Base-by-base conservation (phyloP, 2,888 invertebrate genomes). In the Hirudinaria manillensis region DNA sequence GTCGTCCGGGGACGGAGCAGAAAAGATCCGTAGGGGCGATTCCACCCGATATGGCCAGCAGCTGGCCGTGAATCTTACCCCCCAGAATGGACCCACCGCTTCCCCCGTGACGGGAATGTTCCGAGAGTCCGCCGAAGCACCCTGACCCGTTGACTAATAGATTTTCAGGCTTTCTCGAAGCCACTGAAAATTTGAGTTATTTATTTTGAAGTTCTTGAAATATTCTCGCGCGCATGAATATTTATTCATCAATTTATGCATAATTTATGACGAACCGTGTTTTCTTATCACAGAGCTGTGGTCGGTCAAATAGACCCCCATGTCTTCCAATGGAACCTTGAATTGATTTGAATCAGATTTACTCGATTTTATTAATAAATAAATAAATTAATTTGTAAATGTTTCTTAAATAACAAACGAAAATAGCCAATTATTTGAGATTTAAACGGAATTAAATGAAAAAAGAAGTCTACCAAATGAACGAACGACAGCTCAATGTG, bases 1-100 rank as follows among this genome's bases (percentile, higher is more conserved):
- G 90, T 76, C 95, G 90, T 56, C 99, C 99, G 56, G 99, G 98
- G 75, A 98, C 98, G 73, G 84, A 84, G 88, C 97, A 98, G 89
- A 98, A 99, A 80, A 98, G 94, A 87, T 98, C 97, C 84, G 92
- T 92, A 32, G 95, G 94, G 34, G 87, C 65, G 29, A 76, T 73
- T 19, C 76, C 85, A 79, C 86, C 86, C 56, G 84, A 81, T 36
- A 85, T 85, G 24, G 73, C 72, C 29, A 76, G 45, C 21, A 94
- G 87, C 97, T 97, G 85, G 92, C 92, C 34, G 95, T 94, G 38
- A 86, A 72, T 72, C 27, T 76, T 34, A 29, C 85, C 79, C 86
- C 86, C 70, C 84, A 81, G 32, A 85, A 85, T 27, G 24, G 56
- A 24, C 45, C 61, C 19, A 27, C 73, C 73, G 68, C 16, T 66